Conservation (phyloP, 2,113 vertebrate genomes). For the Ammodytes dubius region DNA sequence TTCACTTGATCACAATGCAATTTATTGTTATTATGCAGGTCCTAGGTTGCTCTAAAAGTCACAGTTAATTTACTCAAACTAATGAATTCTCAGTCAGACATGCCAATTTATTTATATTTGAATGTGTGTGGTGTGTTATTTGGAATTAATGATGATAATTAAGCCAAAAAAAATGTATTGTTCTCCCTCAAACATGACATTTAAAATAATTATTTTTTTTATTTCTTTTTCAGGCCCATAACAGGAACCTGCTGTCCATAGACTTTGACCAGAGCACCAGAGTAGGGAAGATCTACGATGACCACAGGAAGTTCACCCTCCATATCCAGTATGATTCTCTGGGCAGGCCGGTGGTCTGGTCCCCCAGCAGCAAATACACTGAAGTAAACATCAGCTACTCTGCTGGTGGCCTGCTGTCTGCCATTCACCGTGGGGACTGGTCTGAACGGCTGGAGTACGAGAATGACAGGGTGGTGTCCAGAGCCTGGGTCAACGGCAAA, state of each 20-base stretch:
- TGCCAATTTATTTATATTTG: slow-evolving; percentile 49
- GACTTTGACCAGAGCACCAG: slow-evolving; percentile 95
- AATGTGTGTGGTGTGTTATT: slow-evolving; percentile 18
- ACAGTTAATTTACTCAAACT: slow-evolving; percentile 61
- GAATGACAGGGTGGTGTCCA: slow-evolving; percentile 92
- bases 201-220: neutral
- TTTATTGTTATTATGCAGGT: slow-evolving; percentile 62
- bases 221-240: slow-evolving; percentile 89
- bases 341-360: slow-evolving; percentile 94
- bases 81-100: slow-evolving; percentile 61
- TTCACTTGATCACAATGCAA: slow-evolving; percentile 45
- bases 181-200: slow-evolving; percentile 14
- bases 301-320: slow-evolving; percentile 98
- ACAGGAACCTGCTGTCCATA: slow-evolving; percentile 97
- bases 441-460: slow-evolving; percentile 97
- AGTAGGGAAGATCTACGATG: slow-evolving; percentile 98
- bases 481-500: slow-evolving; percentile 97
- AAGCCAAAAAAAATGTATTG: slow-evolving; percentile 10
- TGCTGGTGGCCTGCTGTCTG: slow-evolving; percentile 89
- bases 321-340: slow-evolving; percentile 93
- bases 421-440: slow-evolving; percentile 95
- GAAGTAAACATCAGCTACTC: slow-evolving; percentile 98
- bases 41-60: slow-evolving; percentile 65
- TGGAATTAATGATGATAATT: slow-evolving; percentile 32
- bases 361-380: slow-evolving; percentile 96